Evolutionary conservation across 2,888 invertebrate species (phyloP), one percentile per base, ranked within the genome.

Genomic region (Andrena flavipes): DNA sequence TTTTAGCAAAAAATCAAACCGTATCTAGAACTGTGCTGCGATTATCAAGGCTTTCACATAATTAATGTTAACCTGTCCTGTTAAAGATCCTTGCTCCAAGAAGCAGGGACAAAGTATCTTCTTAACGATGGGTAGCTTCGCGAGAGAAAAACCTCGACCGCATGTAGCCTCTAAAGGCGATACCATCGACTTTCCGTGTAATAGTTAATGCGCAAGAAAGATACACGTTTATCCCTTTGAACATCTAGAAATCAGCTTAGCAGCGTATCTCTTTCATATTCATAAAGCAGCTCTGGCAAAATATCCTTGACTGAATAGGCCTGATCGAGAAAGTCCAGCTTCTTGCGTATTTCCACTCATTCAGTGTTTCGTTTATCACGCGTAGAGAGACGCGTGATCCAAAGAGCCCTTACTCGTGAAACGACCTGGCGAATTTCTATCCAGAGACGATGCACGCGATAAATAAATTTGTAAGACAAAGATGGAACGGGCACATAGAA

Each of bases 301-400:
- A 87, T 80, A 92, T 92, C 91, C 92, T 93, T 92, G 92, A 92
- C 91, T 88, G 76, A 74, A 69, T 75, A 75, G 83, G 35, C 35
- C 86, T 56, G 84, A 89, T 89, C 87, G 90, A 90, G 92, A 92
- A 92, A 92, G 92, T 91, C 85, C 85, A 88, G 84, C 90, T 87
- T 79, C 48, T 26, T 23, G 23, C 16, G 8, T 26, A 59, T 71
- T 59, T 56, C 13, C 33, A 63, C 35, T 60, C 8, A 4, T 8
- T 56, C 35, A 10, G 23, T 42, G 26, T 5, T 3, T 35, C 56
- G 13, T 54, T 33, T 29, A 30, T 51, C 42, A 1, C 42, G 1
- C 26, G 4, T 10, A 3, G 4, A 8, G 26, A 56, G 26, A 1
- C 26, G 26, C 56, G 56, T 10, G 10, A 26, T 23, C 23, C 56